phyloP scores from a whole-genome alignment of 2,888 invertebrate genomes.

The Hirtodrosophila alboralis region DNA sequence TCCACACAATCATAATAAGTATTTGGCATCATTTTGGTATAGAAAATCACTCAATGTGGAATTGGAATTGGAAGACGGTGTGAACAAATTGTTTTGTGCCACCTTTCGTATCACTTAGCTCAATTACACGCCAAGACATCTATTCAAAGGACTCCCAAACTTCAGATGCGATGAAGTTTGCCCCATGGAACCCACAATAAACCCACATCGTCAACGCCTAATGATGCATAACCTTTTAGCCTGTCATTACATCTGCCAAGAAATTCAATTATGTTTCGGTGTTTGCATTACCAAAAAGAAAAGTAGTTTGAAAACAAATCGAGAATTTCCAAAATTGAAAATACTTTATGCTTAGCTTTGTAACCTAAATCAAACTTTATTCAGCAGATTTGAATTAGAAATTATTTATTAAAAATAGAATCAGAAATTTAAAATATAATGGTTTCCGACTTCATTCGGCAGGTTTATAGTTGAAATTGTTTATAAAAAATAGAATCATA shows the following conservation, averaged over 20 bases:
- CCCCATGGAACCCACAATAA: constrained; percentile 5
- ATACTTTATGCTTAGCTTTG: too few species aligned
- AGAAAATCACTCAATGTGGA: constrained; percentile 45
- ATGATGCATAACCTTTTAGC: constrained; percentile 55
- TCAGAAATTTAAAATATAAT: too few species aligned
- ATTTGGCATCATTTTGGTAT: constrained; percentile 27
- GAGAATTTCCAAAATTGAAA: too few species aligned
- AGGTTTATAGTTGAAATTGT: too few species aligned
- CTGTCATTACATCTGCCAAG: constrained; percentile 43
- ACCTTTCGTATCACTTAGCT: constrained; percentile 37
- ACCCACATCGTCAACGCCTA: constrained; percentile 16
- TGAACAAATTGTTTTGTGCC: constrained; percentile 9
- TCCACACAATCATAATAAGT: constrained; percentile 32
- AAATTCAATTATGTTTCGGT: constrained; percentile 43
- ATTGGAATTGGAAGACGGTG: constrained; percentile 18
- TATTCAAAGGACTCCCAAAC: constrained; percentile 11
- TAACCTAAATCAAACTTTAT: too few species aligned
- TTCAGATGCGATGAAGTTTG: constrained; percentile 3
- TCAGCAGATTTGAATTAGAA: too few species aligned
- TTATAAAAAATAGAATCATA: too few species aligned
- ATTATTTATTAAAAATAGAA: too few species aligned
- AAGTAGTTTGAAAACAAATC: not conserved
- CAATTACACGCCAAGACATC: constrained; percentile 22
- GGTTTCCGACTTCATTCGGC: too few species aligned
- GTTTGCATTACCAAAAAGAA: constrained; percentile 25